A percentile compares a stretch with the other conserved stretches of the same genome.
Conservation (phyloP, 2,888 invertebrate genomes). For the Poecilobothrus nobilitatus region DNA sequence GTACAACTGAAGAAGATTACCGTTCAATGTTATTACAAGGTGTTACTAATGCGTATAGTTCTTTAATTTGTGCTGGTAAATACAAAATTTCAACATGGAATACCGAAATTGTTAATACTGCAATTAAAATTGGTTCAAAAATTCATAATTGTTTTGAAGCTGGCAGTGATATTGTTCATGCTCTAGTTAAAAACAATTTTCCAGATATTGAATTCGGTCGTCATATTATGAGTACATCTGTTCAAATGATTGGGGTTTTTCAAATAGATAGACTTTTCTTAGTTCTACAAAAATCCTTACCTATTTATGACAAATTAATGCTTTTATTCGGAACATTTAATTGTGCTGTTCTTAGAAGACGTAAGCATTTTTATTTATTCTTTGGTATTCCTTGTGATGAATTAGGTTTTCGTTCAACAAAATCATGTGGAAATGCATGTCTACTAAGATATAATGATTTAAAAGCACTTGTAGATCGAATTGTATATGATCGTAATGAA, state of each 20-base stretch:
- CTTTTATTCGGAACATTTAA: conserved; percentile 56
- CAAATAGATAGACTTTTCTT: not conserved
- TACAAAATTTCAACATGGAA: conserved; percentile 51
- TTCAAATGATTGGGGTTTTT: conserved; percentile 27
- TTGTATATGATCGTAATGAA: conserved; percentile 30
- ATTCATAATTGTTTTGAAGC: not conserved
- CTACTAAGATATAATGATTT: conserved; percentile 50
- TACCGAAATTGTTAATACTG: conserved; percentile 51
- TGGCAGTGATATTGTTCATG: conserved; percentile 11
- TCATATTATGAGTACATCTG: conserved; percentile 47
- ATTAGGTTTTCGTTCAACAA: conserved; percentile 50
- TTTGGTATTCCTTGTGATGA: conserved; percentile 53
- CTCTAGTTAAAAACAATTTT: conserved; percentile 45
- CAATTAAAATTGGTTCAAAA: conserved; percentile 37
- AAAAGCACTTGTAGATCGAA: conserved; percentile 46
- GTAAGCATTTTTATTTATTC: conserved; percentile 54
- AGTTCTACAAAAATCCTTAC: not conserved
- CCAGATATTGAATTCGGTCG: conserved; percentile 54
- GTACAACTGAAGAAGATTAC: conserved; percentile 28
- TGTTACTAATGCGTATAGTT: conserved; percentile 30
- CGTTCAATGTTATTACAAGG: conserved; percentile 30
- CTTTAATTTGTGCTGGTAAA: conserved; percentile 51
- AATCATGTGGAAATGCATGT: conserved; percentile 49
- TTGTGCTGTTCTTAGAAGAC: conserved; percentile 52
- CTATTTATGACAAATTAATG: conserved; percentile 46